Evolutionary conservation across 1,140 invertebrate genomes (phyloP).

Genomic region (Halotydeus destructor): DNA sequence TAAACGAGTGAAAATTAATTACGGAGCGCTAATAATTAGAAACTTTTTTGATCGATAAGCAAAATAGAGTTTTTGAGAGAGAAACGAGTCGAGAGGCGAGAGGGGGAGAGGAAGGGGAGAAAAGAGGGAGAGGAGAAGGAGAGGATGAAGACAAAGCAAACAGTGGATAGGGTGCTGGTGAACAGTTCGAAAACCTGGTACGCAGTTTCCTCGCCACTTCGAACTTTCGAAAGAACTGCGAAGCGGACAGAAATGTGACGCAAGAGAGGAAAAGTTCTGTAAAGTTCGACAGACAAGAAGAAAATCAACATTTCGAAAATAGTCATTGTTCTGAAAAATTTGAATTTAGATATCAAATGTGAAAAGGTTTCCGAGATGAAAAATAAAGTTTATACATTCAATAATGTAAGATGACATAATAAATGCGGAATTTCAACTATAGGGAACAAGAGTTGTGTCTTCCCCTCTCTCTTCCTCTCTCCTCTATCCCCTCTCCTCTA

Average conservation of each 20-base stretch:
- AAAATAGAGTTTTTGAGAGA: background rate
- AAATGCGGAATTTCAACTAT: no score
- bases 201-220: background rate
- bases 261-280: no score
- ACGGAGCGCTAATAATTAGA: conserved; percentile 5
- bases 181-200: background rate
- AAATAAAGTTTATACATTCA: background rate
- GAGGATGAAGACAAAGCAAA: background rate
- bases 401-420: no score
- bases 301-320: no score
- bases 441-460: background rate
- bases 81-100: background rate
- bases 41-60: background rate
- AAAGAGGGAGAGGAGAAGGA: background rate
- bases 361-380: background rate
- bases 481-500: background rate
- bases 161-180: background rate
- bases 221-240: no score
- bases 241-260: no score
- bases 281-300: no score
- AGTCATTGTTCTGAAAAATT: no score
- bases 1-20: conserved; percentile 5
- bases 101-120: background rate
- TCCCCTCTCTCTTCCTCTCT: background rate
- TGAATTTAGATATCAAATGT: background rate